Evolutionary conservation across 2,113 vertebrate genomes (phyloP).

Genomic region (Camelus dromedarius): DNA sequence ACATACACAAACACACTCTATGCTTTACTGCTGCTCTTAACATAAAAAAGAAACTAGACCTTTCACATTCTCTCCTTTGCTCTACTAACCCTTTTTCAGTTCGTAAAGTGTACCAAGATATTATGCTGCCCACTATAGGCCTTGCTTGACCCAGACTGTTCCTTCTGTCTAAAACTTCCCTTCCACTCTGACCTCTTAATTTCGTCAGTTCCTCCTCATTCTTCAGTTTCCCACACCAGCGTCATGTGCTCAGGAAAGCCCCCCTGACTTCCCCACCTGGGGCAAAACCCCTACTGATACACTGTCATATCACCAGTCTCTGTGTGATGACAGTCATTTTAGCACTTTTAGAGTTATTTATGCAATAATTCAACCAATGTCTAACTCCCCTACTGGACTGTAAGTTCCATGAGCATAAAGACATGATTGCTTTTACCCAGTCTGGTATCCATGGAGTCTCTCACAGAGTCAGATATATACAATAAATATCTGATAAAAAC

Average conservation of each 20-base stretch:
- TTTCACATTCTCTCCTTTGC: not conserved
- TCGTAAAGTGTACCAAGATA: not conserved
- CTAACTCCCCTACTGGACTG: not conserved
- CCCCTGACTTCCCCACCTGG: not conserved
- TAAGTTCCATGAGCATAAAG: not conserved
- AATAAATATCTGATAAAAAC: not conserved
- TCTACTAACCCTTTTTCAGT: not conserved
- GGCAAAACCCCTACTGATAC: not conserved
- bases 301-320: not conserved
- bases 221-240: not conserved
- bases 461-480: not conserved
- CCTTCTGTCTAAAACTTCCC: not conserved
- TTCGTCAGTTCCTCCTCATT: not conserved
- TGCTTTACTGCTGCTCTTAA: not conserved
- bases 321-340: not conserved
- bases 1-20: too few relatives aligned
- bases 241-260: not conserved
- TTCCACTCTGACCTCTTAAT: not conserved
- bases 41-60: not conserved
- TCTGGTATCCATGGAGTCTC: not conserved
- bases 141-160: not conserved
- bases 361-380: not conserved
- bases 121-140: not conserved
- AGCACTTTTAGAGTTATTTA: not conserved
- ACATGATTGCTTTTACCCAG: not conserved